Percentiles rank a stretch among this genome's conserved stretches.
phyloP scores from a whole-genome alignment of 2,113 vertebrate genomes.

The Parotia lawesii region DNA sequence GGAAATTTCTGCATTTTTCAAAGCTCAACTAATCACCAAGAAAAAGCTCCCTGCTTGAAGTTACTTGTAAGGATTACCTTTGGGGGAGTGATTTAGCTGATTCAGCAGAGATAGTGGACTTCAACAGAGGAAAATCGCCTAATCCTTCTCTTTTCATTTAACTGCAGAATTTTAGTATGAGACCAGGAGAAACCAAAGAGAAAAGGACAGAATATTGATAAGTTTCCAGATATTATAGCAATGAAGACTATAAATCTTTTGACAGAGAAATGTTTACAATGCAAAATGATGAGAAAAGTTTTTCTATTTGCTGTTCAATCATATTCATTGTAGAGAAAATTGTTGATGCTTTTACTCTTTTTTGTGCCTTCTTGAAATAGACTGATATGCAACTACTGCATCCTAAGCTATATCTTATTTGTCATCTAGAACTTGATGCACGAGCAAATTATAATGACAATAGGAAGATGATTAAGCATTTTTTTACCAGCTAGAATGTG shows the following conservation, averaged over 20 bases:
- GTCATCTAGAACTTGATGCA: background rate
- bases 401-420: background rate
- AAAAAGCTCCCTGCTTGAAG: background rate
- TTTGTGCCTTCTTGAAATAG: background rate
- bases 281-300: background rate
- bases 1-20: background rate
- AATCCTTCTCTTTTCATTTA: background rate
- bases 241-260: background rate
- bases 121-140: background rate
- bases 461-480: background rate
- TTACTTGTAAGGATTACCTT: background rate
- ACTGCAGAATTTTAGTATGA: background rate
- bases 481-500: background rate
- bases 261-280: background rate
- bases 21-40: background rate
- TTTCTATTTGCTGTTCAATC: background rate
- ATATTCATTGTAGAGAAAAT: background rate
- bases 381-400: background rate
- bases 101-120: background rate
- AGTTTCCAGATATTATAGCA: background rate
- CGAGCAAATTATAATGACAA: background rate
- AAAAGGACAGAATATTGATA: background rate
- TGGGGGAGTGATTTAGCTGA: background rate
- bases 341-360: background rate
- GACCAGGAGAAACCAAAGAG: background rate